Evolutionary conservation across 2,888 invertebrate species (phyloP).

Genomic region (Amiota communis): DNA sequence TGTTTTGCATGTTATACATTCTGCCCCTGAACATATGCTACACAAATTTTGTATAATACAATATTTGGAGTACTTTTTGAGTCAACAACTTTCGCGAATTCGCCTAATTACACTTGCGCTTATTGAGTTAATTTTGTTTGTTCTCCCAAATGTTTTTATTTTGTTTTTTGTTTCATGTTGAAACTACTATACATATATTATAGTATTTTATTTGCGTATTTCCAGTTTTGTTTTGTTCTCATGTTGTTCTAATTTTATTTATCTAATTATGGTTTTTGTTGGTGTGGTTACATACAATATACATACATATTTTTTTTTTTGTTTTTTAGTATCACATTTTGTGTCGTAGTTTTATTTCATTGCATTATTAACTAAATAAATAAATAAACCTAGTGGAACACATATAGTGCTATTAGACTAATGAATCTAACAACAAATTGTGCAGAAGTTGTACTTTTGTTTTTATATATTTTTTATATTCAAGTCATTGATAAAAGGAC

Average conservation of each 20-base stretch:
- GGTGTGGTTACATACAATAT: background rate
- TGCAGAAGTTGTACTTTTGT: background rate
- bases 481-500: too few relatives aligned
- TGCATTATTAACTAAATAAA: slow-evolving; percentile 13
- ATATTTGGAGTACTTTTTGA: background rate
- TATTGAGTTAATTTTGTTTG: background rate
- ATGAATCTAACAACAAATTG: too few relatives aligned
- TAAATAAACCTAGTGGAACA: background rate
- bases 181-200: background rate
- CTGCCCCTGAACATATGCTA: slow-evolving; percentile 21
- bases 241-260: background rate
- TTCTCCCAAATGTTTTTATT: too few relatives aligned
- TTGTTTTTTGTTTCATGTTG: too few relatives aligned
- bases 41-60: background rate
- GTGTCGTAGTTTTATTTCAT: background rate
- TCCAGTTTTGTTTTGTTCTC: background rate
- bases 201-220: background rate
- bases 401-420: too few relatives aligned
- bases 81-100: background rate
- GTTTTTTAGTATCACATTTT: background rate
- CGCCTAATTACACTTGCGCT: slow-evolving; percentile 7
- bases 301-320: too few relatives aligned
- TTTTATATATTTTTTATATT: background rate
- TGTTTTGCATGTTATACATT: too few relatives aligned
- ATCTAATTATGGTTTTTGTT: background rate